A percentile compares a stretch with the other conserved stretches of the same genome.
These are phyloP conservation scores for Acyrthosiphon pisum DNA, from an alignment of 1,140 invertebrate genomes.

Conservation along the genomic window DNA sequence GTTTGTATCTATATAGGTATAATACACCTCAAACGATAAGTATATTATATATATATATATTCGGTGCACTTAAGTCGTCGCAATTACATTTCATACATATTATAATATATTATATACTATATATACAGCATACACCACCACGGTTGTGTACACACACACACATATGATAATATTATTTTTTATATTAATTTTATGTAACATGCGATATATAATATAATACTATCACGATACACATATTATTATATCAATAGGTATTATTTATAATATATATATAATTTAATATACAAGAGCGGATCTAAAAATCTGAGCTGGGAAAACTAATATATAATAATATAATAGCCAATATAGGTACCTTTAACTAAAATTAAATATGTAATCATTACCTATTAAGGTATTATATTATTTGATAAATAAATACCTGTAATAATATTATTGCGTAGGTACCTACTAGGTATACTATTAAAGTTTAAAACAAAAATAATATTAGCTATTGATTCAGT, in stretches of 20 bases:
- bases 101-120: too few species aligned
- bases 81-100: neutral
- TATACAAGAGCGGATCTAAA: too few species aligned
- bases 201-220: neutral
- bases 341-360: too few species aligned
- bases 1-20: too few species aligned
- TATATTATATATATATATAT: neutral
- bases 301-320: too few species aligned
- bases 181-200: neutral
- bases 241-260: neutral
- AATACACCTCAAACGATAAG: neutral
- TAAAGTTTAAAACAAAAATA: neutral
- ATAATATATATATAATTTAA: too few species aligned
- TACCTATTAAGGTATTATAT: too few species aligned
- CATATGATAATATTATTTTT: neutral
- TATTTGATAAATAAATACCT: too few species aligned
- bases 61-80: neutral
- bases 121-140: neutral
- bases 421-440: too few species aligned
- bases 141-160: neutral
- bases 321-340: too few species aligned
- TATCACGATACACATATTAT: neutral
- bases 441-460: too few species aligned
- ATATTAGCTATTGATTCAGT: neutral
- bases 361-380: too few species aligned